Percentiles rank a stretch among this genome's conserved stretches.
Evolutionary conservation across 2,113 vertebrate genomes (phyloP).

Genomic region (Cinclus mexicanus): DNA sequence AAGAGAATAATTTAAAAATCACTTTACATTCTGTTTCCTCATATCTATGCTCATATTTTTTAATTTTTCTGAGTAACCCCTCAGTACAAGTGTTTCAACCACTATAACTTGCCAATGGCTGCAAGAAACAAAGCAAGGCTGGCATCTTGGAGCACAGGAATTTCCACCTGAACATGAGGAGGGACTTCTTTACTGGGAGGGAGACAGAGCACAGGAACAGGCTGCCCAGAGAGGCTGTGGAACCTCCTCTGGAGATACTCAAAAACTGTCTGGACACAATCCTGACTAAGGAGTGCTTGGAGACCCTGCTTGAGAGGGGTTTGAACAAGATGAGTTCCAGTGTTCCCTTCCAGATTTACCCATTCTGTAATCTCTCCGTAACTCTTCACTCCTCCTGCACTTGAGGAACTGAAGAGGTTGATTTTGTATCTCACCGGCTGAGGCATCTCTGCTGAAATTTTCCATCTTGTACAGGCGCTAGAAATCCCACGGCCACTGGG

Average conservation of each 20-base stretch:
- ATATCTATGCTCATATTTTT: neutral
- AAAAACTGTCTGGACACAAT: neutral
- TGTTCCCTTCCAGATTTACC: neutral
- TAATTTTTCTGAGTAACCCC: neutral
- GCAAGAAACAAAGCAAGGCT: neutral
- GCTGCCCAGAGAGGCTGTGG: neutral
- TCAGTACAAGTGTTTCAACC: neutral
- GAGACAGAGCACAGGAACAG: neutral
- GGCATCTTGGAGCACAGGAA: neutral
- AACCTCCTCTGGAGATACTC: neutral
- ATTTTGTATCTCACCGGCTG: neutral
- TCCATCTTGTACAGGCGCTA: neutral
- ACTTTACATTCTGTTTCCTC: neutral
- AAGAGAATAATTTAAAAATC: neutral
- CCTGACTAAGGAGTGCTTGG: neutral
- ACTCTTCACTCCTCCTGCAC: neutral
- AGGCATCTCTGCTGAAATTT: neutral
- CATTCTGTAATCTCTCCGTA: neutral
- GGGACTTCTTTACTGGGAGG: neutral
- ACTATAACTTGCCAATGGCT: neutral
- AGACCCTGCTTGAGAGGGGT: neutral
- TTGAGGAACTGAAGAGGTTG: neutral
- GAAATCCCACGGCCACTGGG: constrained; percentile 15
- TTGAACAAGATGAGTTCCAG: neutral
- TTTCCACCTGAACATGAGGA: neutral